Percentiles rank a stretch among this genome's conserved stretches.
These are phyloP conservation scores for Drosophila repletoides DNA, from an alignment of 1,140 invertebrate genomes.

Conservation along the genomic window DNA sequence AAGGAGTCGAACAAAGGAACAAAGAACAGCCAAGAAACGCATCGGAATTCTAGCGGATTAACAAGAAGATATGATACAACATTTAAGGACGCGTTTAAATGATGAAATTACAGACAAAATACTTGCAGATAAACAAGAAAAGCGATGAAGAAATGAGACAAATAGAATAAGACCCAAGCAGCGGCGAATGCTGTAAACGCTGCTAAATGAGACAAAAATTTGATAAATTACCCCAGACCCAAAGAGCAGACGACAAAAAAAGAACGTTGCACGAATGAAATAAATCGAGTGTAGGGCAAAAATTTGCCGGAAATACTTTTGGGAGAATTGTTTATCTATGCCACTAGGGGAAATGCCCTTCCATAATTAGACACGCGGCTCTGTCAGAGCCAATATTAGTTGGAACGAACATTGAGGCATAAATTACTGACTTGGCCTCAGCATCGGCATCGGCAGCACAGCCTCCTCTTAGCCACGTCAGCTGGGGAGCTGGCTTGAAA, in stretches of 20 bases:
- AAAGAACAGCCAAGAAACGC: not conserved
- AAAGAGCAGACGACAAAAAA: conserved; percentile 5
- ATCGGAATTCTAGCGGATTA: conserved; percentile 30
- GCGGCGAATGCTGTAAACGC: no score
- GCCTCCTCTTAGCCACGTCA: no score
- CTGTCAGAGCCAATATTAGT: conserved; percentile 28
- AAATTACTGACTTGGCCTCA: no score
- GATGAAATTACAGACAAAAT: conserved; percentile 32
- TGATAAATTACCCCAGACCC: conserved; percentile 56
- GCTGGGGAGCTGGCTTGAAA: conserved; percentile 30
- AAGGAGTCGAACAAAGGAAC: not conserved
- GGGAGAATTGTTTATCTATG: conserved; percentile 34
- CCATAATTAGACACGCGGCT: conserved; percentile 71
- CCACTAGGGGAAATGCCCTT: conserved; percentile 29
- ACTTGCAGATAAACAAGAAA: conserved; percentile 10
- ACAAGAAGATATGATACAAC: conserved; percentile 27
- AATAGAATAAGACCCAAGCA: not conserved
- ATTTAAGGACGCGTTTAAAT: conserved; percentile 46
- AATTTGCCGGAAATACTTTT: not conserved
- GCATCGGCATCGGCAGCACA: no score
- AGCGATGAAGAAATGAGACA: conserved; percentile 4
- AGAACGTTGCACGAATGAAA: conserved; percentile 15
- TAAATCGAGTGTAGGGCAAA: conserved; percentile 24
- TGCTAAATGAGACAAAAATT: conserved; percentile 77
- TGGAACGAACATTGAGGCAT: conserved; percentile 51